These are phyloP conservation scores for Perizoma flavofasciatum DNA, from an alignment of 2,888 invertebrate species.

Conservation along the genomic window DNA sequence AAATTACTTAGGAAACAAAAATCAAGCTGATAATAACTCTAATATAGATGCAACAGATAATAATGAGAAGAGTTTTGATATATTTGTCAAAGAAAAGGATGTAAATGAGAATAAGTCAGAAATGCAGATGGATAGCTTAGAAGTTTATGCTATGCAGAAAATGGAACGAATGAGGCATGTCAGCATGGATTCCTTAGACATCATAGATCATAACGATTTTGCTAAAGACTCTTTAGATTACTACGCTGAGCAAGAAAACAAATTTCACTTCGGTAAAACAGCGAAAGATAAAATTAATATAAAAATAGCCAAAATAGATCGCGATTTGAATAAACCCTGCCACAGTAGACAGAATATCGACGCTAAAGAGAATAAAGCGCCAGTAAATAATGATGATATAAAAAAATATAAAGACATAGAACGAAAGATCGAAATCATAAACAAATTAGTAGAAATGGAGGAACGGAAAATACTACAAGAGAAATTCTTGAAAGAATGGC, in stretches of 20 bases:
- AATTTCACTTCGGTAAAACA: slow-evolving; percentile 55
- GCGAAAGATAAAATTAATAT: slow-evolving; percentile 67
- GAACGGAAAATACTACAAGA: slow-evolving; percentile 87
- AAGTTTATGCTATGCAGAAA: slow-evolving; percentile 78
- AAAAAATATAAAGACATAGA: slow-evolving; percentile 87
- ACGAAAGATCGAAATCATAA: slow-evolving; percentile 88
- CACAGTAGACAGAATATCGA: slow-evolving; percentile 57
- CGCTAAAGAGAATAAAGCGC: slow-evolving; percentile 71
- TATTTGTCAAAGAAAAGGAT: slow-evolving; percentile 85
- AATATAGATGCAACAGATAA: slow-evolving; percentile 68
- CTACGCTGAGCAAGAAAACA: slow-evolving; percentile 75
- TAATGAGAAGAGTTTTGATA: slow-evolving; percentile 83
- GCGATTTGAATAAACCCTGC: slow-evolving; percentile 48
- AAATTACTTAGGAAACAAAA: slow-evolving; percentile 66
- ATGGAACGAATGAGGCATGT: slow-evolving; percentile 73
- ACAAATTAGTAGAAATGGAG: slow-evolving; percentile 87
- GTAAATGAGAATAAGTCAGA: slow-evolving; percentile 84
- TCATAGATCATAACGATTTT: slow-evolving; percentile 73
- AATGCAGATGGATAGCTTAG: slow-evolving; percentile 85
- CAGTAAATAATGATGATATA: slow-evolving; percentile 77
- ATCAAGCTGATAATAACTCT: slow-evolving; percentile 68
- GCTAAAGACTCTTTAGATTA: slow-evolving; percentile 79
- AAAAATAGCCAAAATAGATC: slow-evolving; percentile 59
- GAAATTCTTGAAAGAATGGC: slow-evolving; percentile 84
- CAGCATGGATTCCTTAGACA: slow-evolving; percentile 80